Evolutionary conservation across 2,797 vertebrate genomes (phyloP).

Genomic region (Rhinogobio ventralis): DNA sequence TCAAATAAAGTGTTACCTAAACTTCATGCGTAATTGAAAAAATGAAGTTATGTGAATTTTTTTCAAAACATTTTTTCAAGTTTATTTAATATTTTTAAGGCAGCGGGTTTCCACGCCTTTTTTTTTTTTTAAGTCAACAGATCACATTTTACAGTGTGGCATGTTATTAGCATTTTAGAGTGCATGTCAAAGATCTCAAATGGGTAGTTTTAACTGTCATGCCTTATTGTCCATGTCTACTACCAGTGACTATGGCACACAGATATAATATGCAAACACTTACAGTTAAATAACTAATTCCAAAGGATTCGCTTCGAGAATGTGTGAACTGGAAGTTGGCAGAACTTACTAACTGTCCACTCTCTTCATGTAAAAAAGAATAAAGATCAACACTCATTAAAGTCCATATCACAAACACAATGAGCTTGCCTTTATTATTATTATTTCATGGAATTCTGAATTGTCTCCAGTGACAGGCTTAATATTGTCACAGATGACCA

Average conservation of each 20-base stretch:
- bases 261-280: not conserved
- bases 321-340: not conserved
- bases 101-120: too few relatives aligned
- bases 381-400: not conserved
- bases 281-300: not conserved
- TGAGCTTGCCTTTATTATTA: not conserved
- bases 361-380: not conserved
- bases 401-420: not conserved
- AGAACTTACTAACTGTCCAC: not conserved
- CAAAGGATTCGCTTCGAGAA: too few relatives aligned
- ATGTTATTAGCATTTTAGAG: not conserved
- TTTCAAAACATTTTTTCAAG: too few relatives aligned
- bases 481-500: not conserved
- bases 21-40: too few relatives aligned
- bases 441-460: not conserved
- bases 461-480: not conserved
- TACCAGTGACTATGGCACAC: not conserved
- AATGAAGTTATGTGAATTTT: too few relatives aligned
- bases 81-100: too few relatives aligned
- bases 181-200: not conserved
- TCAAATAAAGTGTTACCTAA: too few relatives aligned
- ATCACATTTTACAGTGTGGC: too few relatives aligned
- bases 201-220: not conserved
- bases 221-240: not conserved
- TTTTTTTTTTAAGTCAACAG: too few relatives aligned